Percentiles rank a stretch among this genome's conserved stretches.
phyloP scores from a whole-genome alignment of 1,140 invertebrate genomes.

The Manduca sexta region DNA sequence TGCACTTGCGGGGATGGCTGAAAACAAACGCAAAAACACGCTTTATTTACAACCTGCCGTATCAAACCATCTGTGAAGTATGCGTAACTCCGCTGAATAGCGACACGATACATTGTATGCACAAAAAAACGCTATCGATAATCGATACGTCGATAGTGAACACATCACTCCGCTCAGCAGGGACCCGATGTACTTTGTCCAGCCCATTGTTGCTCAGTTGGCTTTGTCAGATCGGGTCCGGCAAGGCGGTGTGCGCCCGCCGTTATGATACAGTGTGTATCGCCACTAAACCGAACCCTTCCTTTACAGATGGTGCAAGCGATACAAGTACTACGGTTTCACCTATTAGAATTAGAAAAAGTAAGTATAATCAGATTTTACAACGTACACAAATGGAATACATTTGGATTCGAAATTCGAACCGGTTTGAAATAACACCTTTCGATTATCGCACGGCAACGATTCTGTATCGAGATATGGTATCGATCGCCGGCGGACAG shows the following conservation, averaged over 20 bases:
- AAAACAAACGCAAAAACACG: too few species aligned
- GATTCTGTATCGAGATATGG: slow-evolving; percentile 54
- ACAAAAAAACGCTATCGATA: too few species aligned
- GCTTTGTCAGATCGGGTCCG: slow-evolving; percentile 25
- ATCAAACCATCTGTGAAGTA: too few species aligned
- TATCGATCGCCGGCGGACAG: slow-evolving; percentile 29
- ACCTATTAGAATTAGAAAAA: slow-evolving; percentile 99
- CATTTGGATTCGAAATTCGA: slow-evolving; percentile 34
- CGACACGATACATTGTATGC: too few species aligned
- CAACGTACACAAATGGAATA: slow-evolving; percentile 41
- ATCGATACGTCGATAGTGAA: neutral
- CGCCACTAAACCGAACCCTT: slow-evolving; percentile 29
- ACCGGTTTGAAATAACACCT: slow-evolving; percentile 52
- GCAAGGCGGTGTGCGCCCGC: neutral
- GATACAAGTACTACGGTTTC: slow-evolving; percentile 99
- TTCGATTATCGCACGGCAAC: slow-evolving; percentile 51
- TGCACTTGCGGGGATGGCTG: too few species aligned
- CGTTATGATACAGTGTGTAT: slow-evolving; percentile 4
- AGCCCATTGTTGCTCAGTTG: slow-evolving; percentile 34
- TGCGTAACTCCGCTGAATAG: too few species aligned
- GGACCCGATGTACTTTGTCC: slow-evolving; percentile 24
- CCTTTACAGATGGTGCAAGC: slow-evolving; percentile 99
- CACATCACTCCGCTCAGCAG: slow-evolving; percentile 23
- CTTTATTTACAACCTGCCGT: too few species aligned
- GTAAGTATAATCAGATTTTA: slow-evolving; percentile 78